These are phyloP conservation scores for Sisor rabdophorus DNA, from an alignment of 2,113 vertebrate genomes.

Conservation along the genomic window DNA sequence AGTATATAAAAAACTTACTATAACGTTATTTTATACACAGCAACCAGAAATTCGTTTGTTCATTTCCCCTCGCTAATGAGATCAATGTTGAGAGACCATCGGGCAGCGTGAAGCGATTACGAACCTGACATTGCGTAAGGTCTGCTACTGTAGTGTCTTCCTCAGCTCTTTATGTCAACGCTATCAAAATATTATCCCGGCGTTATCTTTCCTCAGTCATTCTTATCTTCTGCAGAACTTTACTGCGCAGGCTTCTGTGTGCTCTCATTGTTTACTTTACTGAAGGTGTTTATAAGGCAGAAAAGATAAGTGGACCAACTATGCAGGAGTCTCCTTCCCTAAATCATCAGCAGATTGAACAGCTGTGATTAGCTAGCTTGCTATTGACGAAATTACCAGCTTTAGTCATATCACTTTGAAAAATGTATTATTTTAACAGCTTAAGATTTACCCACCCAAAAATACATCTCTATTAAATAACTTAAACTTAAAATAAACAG, in stretches of 20 bases:
- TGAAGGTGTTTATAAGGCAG: background rate
- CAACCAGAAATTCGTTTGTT: background rate
- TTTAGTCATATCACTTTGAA: background rate
- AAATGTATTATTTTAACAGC: no score
- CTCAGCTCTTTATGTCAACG: background rate
- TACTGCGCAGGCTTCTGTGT: slow-evolving; percentile 3
- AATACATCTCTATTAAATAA: no score
- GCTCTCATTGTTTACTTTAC: background rate
- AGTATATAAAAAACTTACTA: no score
- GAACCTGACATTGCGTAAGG: slow-evolving; percentile 17
- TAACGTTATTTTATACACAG: no score
- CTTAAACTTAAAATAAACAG: background rate
- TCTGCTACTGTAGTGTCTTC: background rate
- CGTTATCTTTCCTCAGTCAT: slow-evolving; percentile 11
- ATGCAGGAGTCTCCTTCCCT: background rate
- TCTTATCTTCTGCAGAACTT: background rate
- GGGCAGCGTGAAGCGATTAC: slow-evolving; percentile 12
- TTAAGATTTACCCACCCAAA: no score
- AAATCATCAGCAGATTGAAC: background rate
- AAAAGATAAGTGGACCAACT: background rate
- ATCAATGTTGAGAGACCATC: slow-evolving; percentile 13
- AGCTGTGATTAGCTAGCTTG: background rate
- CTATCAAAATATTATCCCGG: slow-evolving; percentile 37
- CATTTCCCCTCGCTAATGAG: background rate
- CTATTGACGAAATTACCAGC: background rate